Base-by-base conservation (phyloP, 2,888 invertebrate species). In the Corythucha ciliata region DNA sequence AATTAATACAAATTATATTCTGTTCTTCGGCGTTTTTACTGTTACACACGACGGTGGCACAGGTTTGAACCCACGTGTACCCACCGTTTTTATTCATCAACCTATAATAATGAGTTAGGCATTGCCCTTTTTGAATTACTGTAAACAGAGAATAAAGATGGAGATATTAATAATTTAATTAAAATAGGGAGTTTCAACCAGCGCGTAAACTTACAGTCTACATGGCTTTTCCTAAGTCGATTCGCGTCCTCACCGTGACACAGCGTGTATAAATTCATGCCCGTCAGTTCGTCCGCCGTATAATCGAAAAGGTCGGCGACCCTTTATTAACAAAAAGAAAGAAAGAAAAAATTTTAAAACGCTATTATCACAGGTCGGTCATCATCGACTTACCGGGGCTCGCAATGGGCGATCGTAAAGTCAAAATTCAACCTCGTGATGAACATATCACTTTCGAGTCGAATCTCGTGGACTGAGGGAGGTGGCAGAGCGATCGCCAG, bases 41-140 rank as follows among this genome's bases (percentile, higher is more conserved):
- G 66, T 85, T 92, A 72, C 91, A 93, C 52, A 96, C 88, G 36
- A 94, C 90, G 0, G 94, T 96, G 54, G 94, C 94, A 69, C 94
- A 96, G 1, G 91, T 92, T 71, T 94, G 94, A 64, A 96, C 72
- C 94, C 94, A 96, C 48, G 92, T 90, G 72, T 85, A 96, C 27
- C 96, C 96, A 5, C 94, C 94, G 61, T 80, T 83, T 69, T 93
- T 93, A 73, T 93, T 94, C 84, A 96, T 90, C 65, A 96, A 72
- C 64, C 94, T 81, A 71, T 90, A 93, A 73, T 94, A 96, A 70
- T 91, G 90, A 14, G 93, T 93, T 68, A 94, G 74, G 53, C 94
- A 92, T 73, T 96, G 96, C 14, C 96, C 94, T 70, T 96, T 96
- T 71, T 87, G 82, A 66, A 94, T 84, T 71, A 94, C 94, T 94